These are phyloP conservation scores for Sipha maydis DNA, from an alignment of 2,888 invertebrate genomes.

Conservation along the genomic window DNA sequence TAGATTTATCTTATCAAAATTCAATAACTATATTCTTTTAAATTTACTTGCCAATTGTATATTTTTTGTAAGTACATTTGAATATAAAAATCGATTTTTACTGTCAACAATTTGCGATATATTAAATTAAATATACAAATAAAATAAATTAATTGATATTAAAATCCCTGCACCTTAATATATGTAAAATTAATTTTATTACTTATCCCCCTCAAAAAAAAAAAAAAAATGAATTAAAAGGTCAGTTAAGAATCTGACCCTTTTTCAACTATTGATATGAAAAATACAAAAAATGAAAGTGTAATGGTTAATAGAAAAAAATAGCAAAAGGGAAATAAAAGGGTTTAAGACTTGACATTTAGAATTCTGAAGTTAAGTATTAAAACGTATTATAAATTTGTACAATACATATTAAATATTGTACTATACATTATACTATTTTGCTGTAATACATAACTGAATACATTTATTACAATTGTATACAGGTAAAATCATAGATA, in stretches of 20 bases:
- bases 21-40: background rate
- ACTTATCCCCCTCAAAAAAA: too few species aligned
- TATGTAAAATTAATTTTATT: background rate
- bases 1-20: background rate
- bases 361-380: background rate
- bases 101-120: background rate
- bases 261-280: background rate
- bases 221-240: conserved; percentile 12
- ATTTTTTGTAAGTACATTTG: background rate
- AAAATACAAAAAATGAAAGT: background rate
- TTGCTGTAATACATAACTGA: background rate
- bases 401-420: background rate
- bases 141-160: background rate
- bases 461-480: too few species aligned
- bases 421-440: background rate
- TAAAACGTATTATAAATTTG: background rate
- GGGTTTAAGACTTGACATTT: conserved; percentile 47
- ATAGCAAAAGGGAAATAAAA: background rate
- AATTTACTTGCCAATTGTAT: background rate
- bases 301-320: background rate
- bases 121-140: background rate
- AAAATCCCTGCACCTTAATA: background rate
- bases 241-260: conserved; percentile 38
- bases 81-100: background rate
- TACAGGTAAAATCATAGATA: background rate